Evolutionary conservation across 2,888 invertebrate genomes (phyloP), one percentile per base, ranked within the genome.

Genomic region (Himalopsyche anomala): DNA sequence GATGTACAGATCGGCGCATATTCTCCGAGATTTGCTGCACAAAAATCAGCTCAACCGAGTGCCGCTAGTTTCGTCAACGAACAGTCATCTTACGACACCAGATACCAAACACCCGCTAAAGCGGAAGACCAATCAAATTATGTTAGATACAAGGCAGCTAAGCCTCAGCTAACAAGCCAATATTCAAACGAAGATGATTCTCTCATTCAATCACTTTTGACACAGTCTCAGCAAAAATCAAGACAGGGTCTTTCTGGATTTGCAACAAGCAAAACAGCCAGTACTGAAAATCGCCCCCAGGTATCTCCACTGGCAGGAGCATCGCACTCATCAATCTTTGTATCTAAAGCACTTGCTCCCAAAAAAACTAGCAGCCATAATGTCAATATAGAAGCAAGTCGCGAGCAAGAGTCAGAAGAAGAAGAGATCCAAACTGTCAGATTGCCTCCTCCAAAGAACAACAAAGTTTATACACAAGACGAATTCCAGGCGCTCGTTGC

Each of bases 401-500:
- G 42, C 19, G 86, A 86, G 15, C 80, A 80, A 42, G 81, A 85
- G 54, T 36, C 19, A 12, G 74, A 74, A 28, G 87, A 87, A 80
- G 88, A 88, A 85, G 87, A 88, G 81, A 42, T 88, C 11, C 88
- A 85, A 85, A 87, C 87, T 51, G 90, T 92, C 0, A 92, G 91
- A n/a, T 89, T 93, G 83, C 93, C 93, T 84, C 93, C 93, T 2
- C 93, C 93, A 11, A 93, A 91, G 88, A 93, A 93, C 85, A 93
- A 92, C 88, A 93, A 92, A 88, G 93, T 93, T 2, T 93, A 93
- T 86, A 93, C 93, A 83, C 93, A 93, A 85, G 93, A 93, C 85
- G 93, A 93, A 88, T 93, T 93, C 86, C 91, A 92, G 36, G 93
- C 93, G 17, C 90, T 93, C 86, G 91, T 93, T 69, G 93, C 92